Evolutionary conservation across 1,140 invertebrate genomes (phyloP).

Genomic region (Periplaneta americana): DNA sequence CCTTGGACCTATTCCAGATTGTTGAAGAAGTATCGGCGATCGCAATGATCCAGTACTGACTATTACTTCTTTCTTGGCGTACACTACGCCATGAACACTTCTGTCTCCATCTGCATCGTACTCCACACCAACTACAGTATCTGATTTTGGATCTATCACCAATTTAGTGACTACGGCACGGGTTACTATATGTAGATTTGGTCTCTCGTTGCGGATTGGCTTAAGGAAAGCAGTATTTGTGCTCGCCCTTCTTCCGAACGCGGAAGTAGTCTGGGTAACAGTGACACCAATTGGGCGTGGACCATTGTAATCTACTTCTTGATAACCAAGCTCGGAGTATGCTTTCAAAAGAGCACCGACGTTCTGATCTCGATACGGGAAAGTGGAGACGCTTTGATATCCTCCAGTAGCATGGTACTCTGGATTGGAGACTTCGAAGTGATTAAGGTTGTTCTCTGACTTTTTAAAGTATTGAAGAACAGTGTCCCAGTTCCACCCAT

Average conservation of each 20-base stretch:
- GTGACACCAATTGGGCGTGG: not conserved
- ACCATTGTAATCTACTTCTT: conserved; percentile 1
- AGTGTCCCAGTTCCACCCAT: conserved; percentile 33
- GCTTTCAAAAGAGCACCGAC: not conserved
- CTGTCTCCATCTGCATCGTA: not conserved
- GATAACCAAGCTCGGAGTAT: not conserved
- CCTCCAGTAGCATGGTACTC: conserved; percentile 59
- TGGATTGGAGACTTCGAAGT: conserved; percentile 49
- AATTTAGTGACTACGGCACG: conserved; percentile 54
- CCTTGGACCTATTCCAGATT: conserved; percentile 83
- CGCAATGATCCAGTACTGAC: conserved; percentile 83
- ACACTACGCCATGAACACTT: not conserved
- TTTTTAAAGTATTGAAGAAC: conserved; percentile 17
- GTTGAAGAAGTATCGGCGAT: conserved; percentile 85
- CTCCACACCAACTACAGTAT: not conserved
- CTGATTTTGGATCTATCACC: not conserved
- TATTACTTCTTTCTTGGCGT: conserved; percentile 60
- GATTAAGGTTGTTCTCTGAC: conserved; percentile 78
- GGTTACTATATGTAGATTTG: conserved; percentile 58
- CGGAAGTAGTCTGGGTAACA: conserved; percentile 23
- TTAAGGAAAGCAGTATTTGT: conserved; percentile 49
- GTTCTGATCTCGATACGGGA: conserved; percentile 46
- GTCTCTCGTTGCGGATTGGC: conserved; percentile 43
- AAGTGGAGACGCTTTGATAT: conserved; percentile 76
- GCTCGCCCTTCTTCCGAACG: conserved; percentile 46